Conservation (phyloP, 2,888 invertebrate species). For the Argyra leucocephala region DNA sequence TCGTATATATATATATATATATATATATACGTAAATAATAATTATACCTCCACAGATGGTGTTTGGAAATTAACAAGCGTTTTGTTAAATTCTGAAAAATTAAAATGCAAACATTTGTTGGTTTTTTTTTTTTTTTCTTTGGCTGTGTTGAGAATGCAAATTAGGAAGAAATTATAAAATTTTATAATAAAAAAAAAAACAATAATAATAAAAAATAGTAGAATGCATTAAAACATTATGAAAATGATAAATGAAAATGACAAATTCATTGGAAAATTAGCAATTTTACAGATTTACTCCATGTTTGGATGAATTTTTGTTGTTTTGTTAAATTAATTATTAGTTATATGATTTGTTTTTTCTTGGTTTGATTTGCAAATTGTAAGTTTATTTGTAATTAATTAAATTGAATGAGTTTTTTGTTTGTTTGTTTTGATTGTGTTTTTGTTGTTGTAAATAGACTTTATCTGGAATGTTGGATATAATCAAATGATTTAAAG, state of each 20-base stretch:
- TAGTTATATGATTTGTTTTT: background rate
- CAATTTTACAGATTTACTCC: constrained; percentile 3
- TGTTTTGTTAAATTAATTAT: too few relatives aligned
- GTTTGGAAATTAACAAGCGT: constrained; percentile 6
- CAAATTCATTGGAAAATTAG: constrained; percentile 4
- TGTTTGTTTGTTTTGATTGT: background rate
- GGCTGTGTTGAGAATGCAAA: too few relatives aligned
- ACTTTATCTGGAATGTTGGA: too few relatives aligned
- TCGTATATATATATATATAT: too few relatives aligned
- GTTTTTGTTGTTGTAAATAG: too few relatives aligned
- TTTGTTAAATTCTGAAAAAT: background rate
- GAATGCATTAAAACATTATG: background rate
- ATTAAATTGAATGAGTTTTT: background rate
- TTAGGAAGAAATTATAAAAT: too few relatives aligned
- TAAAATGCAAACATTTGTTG: background rate
- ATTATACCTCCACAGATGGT: background rate
- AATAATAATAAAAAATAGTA: too few relatives aligned
- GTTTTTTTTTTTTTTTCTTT: too few relatives aligned
- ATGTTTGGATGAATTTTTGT: too few relatives aligned
- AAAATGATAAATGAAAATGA: background rate
- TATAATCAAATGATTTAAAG: too few relatives aligned
- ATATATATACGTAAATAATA: too few relatives aligned
- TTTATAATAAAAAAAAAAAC: too few relatives aligned
- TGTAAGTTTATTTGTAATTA: background rate
- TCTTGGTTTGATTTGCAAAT: background rate